Conservation (phyloP, 2,113 vertebrate genomes). For the Podocnemis expansa region DNA sequence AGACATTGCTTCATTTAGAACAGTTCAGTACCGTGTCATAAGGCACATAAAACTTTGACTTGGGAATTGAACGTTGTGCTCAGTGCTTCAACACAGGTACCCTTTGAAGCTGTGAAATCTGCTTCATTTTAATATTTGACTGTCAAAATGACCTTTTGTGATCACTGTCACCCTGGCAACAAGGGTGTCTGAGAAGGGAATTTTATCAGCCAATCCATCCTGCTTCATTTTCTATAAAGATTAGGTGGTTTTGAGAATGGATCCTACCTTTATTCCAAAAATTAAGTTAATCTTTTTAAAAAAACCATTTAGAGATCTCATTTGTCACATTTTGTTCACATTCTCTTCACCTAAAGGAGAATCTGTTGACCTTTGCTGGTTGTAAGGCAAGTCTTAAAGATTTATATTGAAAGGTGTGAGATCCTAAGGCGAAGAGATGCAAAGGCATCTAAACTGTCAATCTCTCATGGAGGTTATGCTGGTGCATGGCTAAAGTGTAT, state of each 20-base stretch:
- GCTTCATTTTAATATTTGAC: too few relatives aligned
- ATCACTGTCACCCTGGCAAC: too few relatives aligned
- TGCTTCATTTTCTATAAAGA: too few relatives aligned
- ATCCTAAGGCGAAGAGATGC: not conserved
- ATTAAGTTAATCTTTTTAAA: too few relatives aligned
- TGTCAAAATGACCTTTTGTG: too few relatives aligned
- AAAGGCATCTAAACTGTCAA: not conserved
- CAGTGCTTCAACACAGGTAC: too few relatives aligned
- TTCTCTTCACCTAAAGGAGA: not conserved
- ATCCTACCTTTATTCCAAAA: too few relatives aligned
- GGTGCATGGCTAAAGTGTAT: not conserved
- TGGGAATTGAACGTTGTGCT: not conserved
- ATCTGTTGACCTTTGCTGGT: not conserved
- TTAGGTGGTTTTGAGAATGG: too few relatives aligned
- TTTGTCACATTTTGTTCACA: not conserved
- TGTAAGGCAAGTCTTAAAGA: not conserved
- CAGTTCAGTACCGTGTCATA: not conserved
- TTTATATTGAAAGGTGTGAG: not conserved
- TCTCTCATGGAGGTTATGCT: not conserved
- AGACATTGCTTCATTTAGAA: not conserved
- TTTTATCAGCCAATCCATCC: too few relatives aligned
- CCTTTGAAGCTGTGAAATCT: too few relatives aligned
- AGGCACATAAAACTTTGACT: not conserved
- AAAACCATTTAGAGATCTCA: not conserved
- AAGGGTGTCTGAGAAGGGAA: too few relatives aligned